These are phyloP conservation scores for Pissodes strobi DNA, from an alignment of 1,140 invertebrate genomes.

Conservation along the genomic window DNA sequence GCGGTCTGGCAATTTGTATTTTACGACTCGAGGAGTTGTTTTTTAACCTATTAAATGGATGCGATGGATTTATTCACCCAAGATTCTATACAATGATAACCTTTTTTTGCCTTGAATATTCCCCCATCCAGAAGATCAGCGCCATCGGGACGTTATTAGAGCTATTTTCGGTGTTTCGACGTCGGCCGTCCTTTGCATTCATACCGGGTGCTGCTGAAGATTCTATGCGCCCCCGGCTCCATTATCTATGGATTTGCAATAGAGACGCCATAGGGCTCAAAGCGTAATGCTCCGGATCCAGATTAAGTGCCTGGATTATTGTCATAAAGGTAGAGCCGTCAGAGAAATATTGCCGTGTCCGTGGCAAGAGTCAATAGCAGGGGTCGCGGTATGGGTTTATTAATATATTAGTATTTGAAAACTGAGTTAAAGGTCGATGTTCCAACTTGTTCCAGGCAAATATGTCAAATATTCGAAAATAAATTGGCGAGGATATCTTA, in stretches of 20 bases:
- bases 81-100: too few relatives aligned
- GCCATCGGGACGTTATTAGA: slow-evolving; percentile 22
- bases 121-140: slow-evolving; percentile 14
- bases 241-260: slow-evolving; percentile 37
- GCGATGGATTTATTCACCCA: too few relatives aligned
- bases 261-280: slow-evolving; percentile 21
- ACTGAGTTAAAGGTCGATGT: too few relatives aligned
- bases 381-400: neutral
- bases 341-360: slow-evolving; percentile 24
- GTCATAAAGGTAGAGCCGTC: slow-evolving; percentile 27
- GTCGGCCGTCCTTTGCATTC: slow-evolving; percentile 22
- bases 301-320: slow-evolving; percentile 39
- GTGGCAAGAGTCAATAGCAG: neutral
- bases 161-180: slow-evolving; percentile 19
- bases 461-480: too few relatives aligned
- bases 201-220: slow-evolving; percentile 9
- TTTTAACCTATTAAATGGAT: too few relatives aligned
- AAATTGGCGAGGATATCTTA: too few relatives aligned
- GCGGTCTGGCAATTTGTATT: too few relatives aligned
- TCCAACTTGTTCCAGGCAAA: too few relatives aligned
- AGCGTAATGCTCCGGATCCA: slow-evolving; percentile 32
- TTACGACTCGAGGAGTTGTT: too few relatives aligned
- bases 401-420: slow-evolving; percentile 7
- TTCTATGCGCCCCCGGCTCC: slow-evolving; percentile 5
- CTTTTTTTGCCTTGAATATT: slow-evolving; percentile 10